phyloP scores from a whole-genome alignment of 2,888 invertebrate species.

The Harpagoxenus sublaevis region DNA sequence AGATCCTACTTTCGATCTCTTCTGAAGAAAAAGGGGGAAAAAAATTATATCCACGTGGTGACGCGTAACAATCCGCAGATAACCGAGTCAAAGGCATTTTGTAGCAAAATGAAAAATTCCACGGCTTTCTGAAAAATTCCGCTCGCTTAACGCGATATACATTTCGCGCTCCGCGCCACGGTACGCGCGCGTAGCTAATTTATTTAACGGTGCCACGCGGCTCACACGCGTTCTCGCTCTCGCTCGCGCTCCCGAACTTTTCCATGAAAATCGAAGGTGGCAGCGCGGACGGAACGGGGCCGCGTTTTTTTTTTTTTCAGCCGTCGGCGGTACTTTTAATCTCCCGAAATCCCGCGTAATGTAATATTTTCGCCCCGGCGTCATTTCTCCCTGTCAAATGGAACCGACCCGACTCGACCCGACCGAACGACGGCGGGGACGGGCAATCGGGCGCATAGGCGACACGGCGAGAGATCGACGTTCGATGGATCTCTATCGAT shows the following conservation, averaged over 20 bases:
- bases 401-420: constrained; percentile 20
- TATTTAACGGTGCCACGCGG: constrained; percentile 50
- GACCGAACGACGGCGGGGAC: not conserved
- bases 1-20: not conserved
- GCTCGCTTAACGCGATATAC: constrained; percentile 46
- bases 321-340: constrained; percentile 47
- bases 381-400: constrained; percentile 49
- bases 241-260: constrained; percentile 15
- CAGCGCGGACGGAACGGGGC: constrained; percentile 9
- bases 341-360: constrained; percentile 48
- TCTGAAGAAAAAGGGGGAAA: not conserved
- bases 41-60: constrained; percentile 9
- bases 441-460: not conserved
- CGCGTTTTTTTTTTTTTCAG: constrained; percentile 25
- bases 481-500: constrained; percentile 74
- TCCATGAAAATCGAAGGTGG: constrained; percentile 47
- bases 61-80: constrained; percentile 38
- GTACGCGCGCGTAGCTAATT: constrained; percentile 35
- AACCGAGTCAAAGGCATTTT: constrained; percentile 42
- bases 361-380: constrained; percentile 44
- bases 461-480: constrained; percentile 27
- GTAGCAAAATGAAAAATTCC: constrained; percentile 49
- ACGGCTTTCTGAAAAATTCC: constrained; percentile 43
- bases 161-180: constrained; percentile 36
- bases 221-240: not conserved